Evolutionary conservation across 92 coral and sea anemone species (phyloP).

Genomic region (Siderastrea siderea): DNA sequence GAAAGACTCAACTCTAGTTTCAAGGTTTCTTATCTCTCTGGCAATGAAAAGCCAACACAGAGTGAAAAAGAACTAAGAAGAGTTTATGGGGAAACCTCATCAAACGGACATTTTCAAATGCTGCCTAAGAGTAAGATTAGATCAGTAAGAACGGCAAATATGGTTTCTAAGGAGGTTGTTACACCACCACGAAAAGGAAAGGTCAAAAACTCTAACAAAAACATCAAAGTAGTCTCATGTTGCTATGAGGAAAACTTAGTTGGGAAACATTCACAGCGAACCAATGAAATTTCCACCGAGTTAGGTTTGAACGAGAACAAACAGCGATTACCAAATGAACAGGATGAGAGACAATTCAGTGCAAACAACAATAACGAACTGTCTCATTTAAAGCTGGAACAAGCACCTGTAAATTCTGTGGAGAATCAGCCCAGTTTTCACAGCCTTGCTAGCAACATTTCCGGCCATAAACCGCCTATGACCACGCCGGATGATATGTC

Average conservation of each 20-base stretch:
- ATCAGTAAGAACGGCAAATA: slow-evolving; percentile 15
- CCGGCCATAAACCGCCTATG: slow-evolving; percentile 11
- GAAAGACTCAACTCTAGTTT: slow-evolving; percentile 65
- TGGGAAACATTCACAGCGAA: neutral
- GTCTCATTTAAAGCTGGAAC: neutral
- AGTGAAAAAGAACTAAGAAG: neutral
- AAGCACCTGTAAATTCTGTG: neutral
- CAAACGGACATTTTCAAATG: slow-evolving; percentile 1
- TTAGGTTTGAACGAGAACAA: neutral
- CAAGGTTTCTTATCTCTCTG: slow-evolving; percentile 71
- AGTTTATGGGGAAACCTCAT: slow-evolving; percentile 15
- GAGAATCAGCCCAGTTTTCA: neutral
- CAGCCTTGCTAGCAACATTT: neutral
- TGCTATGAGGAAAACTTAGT: neutral
- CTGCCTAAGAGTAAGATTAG: neutral
- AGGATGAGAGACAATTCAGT: neutral
- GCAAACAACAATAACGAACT: neutral
- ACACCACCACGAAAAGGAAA: neutral
- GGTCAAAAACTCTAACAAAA: neutral
- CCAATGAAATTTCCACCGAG: neutral
- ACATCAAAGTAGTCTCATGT: neutral
- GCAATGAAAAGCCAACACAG: neutral
- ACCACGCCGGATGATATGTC: slow-evolving; percentile 27
- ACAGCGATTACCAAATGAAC: neutral
- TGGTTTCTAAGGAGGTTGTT: neutral